Evolutionary conservation across 2,113 vertebrate genomes (phyloP).

Genomic region (Mormyrus lacerda): DNA sequence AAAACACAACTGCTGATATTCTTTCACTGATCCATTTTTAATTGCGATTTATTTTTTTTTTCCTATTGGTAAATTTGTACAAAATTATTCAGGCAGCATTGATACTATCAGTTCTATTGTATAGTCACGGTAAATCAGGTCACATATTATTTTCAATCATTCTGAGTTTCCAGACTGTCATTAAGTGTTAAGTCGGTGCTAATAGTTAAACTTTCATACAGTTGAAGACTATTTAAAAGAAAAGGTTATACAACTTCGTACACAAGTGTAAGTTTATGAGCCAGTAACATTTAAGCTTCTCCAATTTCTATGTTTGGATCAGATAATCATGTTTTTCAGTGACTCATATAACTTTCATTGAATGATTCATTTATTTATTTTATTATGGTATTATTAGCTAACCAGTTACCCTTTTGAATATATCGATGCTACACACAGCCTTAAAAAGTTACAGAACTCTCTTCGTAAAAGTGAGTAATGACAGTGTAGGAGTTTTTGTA

Average conservation of each 20-base stretch:
- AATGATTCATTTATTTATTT: slow-evolving; percentile 16
- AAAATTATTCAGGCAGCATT: background rate
- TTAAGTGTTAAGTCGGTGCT: background rate
- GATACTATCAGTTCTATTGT: background rate
- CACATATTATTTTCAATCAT: background rate
- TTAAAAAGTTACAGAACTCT: slow-evolving; percentile 3
- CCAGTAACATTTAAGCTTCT: background rate
- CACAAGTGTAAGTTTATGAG: background rate
- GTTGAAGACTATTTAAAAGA: background rate
- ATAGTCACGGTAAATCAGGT: background rate
- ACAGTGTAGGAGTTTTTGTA: background rate
- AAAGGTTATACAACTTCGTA: background rate
- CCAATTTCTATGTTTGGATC: slow-evolving; percentile 6
- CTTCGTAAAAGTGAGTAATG: slow-evolving; percentile 12
- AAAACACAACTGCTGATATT: background rate
- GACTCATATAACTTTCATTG: slow-evolving; percentile 11
- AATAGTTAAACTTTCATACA: background rate
- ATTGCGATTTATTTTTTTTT: background rate
- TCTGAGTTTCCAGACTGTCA: background rate
- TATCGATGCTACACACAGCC: background rate
- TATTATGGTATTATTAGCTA: slow-evolving; percentile 4
- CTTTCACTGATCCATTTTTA: background rate
- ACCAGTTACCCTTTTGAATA: slow-evolving; percentile 9
- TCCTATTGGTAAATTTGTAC: background rate
- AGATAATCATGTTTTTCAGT: slow-evolving; percentile 7